Percentiles rank a stretch among this genome's conserved stretches.
phyloP scores from a whole-genome alignment of 2,113 vertebrate species.

The Lagopus leucura region DNA sequence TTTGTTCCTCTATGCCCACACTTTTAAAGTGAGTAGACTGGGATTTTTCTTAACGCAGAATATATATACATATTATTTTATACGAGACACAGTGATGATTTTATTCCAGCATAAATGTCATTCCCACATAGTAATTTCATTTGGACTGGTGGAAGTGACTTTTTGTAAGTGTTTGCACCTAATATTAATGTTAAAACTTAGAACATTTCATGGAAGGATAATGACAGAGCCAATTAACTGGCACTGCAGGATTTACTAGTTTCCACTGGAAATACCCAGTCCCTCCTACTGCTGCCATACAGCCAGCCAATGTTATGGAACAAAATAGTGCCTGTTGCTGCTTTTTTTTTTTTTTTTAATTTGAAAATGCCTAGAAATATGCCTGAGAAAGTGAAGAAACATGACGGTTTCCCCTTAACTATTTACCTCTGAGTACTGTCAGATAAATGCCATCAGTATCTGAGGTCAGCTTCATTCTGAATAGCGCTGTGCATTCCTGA shows the following conservation, averaged over 20 bases:
- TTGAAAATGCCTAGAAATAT: neutral
- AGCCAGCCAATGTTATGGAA: neutral
- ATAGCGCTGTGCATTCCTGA: neutral
- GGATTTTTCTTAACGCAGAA: neutral
- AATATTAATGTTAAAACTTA: conserved; percentile 23
- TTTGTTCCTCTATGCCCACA: neutral
- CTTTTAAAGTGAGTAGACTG: neutral
- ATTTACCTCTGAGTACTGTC: neutral
- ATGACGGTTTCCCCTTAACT: neutral
- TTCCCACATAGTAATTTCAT: conserved; percentile 54
- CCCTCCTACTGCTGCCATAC: neutral
- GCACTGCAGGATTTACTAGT: conserved; percentile 24
- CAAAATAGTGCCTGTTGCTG: neutral
- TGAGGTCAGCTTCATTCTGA: neutral
- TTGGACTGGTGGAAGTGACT: neutral
- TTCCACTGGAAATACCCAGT: neutral
- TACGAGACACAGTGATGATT: conserved; percentile 37
- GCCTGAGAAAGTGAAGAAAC: neutral
- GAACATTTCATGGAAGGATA: conserved; percentile 2
- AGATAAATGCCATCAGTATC: conserved; percentile 4
- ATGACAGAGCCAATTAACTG: neutral
- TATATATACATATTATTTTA: neutral
- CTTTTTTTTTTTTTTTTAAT: neutral
- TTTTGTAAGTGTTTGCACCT: conserved; percentile 54
- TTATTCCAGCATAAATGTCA: conserved; percentile 60